A percentile compares a stretch with the other conserved stretches of the same genome.
phyloP scores from a whole-genome alignment of 2,113 vertebrate genomes.

The Festucalex cinctus region DNA sequence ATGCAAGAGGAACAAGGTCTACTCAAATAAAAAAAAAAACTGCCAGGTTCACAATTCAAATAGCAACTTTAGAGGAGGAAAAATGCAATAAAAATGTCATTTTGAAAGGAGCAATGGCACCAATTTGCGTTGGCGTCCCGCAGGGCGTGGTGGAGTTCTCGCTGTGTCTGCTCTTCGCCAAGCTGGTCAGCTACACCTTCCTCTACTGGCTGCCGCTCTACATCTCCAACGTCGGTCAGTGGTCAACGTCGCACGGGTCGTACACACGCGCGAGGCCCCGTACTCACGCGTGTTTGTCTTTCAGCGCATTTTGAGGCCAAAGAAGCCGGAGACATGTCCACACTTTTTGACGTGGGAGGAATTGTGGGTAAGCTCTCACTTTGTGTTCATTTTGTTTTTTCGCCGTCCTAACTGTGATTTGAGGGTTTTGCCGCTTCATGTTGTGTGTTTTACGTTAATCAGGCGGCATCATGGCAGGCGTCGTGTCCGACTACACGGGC shows the following conservation, averaged over 20 bases:
- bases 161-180: constrained; percentile 92
- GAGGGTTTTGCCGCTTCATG: neutral
- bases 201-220: constrained; percentile 98
- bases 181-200: constrained; percentile 98
- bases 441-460: neutral
- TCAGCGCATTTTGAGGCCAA: constrained; percentile 89
- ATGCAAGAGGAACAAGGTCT: too few relatives aligned
- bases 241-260: too few relatives aligned
- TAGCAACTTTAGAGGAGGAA: neutral
- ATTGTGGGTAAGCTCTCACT: constrained; percentile 80
- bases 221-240: constrained; percentile 90
- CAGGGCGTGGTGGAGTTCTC: constrained; percentile 97
- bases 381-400: neutral
- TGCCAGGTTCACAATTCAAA: neutral
- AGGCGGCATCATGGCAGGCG: constrained; percentile 90
- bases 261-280: neutral
- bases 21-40: too few relatives aligned
- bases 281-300: neutral
- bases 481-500: constrained; percentile 84
- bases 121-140: neutral
- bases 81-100: too few relatives aligned
- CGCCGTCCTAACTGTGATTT: neutral
- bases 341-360: constrained; percentile 92
- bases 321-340: constrained; percentile 88
- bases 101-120: too few relatives aligned